These are phyloP conservation scores for Gavialis gangeticus DNA, from an alignment of 2,113 vertebrate species.

Conservation along the genomic window DNA sequence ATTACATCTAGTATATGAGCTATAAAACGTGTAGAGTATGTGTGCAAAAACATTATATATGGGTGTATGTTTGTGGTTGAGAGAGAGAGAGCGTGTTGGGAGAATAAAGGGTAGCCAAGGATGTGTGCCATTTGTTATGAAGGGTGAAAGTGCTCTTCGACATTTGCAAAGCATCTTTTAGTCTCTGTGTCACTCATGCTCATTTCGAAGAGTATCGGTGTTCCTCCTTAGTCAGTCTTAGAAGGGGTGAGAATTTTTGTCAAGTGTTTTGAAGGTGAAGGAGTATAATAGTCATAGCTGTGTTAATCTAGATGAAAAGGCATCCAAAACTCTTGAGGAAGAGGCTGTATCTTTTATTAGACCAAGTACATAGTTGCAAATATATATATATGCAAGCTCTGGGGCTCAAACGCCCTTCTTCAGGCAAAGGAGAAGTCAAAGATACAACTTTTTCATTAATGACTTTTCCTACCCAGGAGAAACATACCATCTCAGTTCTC, in stretches of 20 bases:
- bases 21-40: too few relatives aligned
- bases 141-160: fast-evolving
- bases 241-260: background rate
- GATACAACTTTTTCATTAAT: background rate
- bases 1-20: background rate
- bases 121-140: background rate
- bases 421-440: background rate
- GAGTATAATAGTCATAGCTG: too few relatives aligned
- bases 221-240: background rate
- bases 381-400: too few relatives aligned
- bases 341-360: background rate
- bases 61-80: background rate
- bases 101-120: fast-evolving
- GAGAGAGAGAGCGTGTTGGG: background rate
- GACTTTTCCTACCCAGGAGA: too few relatives aligned
- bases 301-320: too few relatives aligned
- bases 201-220: background rate
- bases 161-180: background rate
- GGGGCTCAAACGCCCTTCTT: too few relatives aligned
- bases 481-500: too few relatives aligned
- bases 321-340: background rate
- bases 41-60: too few relatives aligned
- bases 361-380: too few relatives aligned
- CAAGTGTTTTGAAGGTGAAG: background rate
- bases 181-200: background rate